Evolutionary conservation across 1,140 invertebrate genomes (phyloP).

Genomic region (Anastatus disparis): DNA sequence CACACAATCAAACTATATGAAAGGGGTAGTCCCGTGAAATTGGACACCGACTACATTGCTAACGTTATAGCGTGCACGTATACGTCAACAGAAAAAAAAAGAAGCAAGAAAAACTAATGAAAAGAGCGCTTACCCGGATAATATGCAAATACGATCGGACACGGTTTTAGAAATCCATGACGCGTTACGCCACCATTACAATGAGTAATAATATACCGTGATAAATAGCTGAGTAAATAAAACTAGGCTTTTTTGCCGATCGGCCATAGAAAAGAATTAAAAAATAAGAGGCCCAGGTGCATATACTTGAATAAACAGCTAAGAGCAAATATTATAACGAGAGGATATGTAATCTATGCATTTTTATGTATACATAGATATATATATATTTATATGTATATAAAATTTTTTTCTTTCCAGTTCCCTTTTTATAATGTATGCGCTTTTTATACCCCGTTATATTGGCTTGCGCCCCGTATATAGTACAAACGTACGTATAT

Average conservation of each 20-base stretch:
- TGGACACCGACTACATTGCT: constrained; percentile 18
- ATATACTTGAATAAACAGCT: constrained; percentile 57
- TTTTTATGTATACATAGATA: not conserved
- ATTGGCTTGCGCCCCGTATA: not conserved
- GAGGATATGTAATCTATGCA: constrained; percentile 37
- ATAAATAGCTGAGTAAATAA: constrained; percentile 68
- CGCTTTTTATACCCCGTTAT: constrained; percentile 3
- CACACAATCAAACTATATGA: too few species aligned
- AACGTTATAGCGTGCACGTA: not conserved
- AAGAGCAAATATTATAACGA: constrained; percentile 49
- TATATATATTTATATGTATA: too few species aligned
- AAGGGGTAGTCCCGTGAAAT: constrained; percentile 30
- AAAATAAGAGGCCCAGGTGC: constrained; percentile 54
- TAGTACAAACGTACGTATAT: too few species aligned
- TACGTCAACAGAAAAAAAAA: not conserved
- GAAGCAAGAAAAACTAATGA: constrained; percentile 42
- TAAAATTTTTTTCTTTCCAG: too few species aligned
- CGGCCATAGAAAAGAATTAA: constrained; percentile 15
- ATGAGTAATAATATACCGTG: constrained; percentile 69
- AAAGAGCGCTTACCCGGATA: constrained; percentile 44
- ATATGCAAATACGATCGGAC: constrained; percentile 67
- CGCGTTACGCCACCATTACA: constrained; percentile 59
- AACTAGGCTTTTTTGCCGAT: constrained; percentile 53
- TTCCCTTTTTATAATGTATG: too few species aligned
- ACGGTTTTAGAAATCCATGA: constrained; percentile 65